Base-by-base conservation (phyloP, 37 sponge, comb jelly and placozoan genomes). In the Halichondria panicea region DNA sequence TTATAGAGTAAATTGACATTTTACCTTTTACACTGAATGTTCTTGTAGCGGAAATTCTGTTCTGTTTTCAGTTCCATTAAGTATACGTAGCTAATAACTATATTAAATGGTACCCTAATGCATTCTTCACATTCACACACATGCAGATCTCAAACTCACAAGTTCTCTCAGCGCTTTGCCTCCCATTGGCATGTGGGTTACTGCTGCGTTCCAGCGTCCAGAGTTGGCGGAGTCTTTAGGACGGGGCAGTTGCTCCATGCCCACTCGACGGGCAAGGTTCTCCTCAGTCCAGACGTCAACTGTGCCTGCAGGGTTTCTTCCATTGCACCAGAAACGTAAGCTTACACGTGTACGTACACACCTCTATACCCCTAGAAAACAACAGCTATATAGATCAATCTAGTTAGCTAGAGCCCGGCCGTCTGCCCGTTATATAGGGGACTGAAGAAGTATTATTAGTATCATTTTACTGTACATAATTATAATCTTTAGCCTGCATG, bases 71-170 rank as follows among this genome's bases (percentile, higher is more conserved):
- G n/a, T n/a, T n/a, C n/a, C n/a, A n/a, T n/a, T n/a, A n/a, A n/a
- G n/a, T n/a, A n/a, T n/a, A n/a, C n/a, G n/a, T n/a, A n/a, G n/a
- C n/a, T n/a, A n/a, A n/a, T n/a, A n/a, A n/a, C n/a, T n/a, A n/a
- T n/a, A n/a, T n/a, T n/a, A n/a, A n/a, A n/a, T n/a, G n/a, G n/a
- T n/a, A n/a, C n/a, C n/a, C n/a, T n/a, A n/a, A 6, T 8, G 25
- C 59, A 18, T 58, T 24, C 25, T 6, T 28, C 40, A 34, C 30
- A 12, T 34, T 11, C 13, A 31, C 31, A 55, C 33, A 28, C 6
- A 8, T 73, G 44, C 71, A 84, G 77, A 39, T 84, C 84, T 0
- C 84, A 84, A 57, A 63, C 68, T 22, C 77, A 84, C 39, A 42
- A 12, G 13, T 39, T 84, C 44, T 62, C 84, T 19, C 77, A 70